Percentiles rank a stretch among this genome's conserved stretches.
phyloP scores from a whole-genome alignment of 1,140 invertebrate species.

The Drosophila suzukii region DNA sequence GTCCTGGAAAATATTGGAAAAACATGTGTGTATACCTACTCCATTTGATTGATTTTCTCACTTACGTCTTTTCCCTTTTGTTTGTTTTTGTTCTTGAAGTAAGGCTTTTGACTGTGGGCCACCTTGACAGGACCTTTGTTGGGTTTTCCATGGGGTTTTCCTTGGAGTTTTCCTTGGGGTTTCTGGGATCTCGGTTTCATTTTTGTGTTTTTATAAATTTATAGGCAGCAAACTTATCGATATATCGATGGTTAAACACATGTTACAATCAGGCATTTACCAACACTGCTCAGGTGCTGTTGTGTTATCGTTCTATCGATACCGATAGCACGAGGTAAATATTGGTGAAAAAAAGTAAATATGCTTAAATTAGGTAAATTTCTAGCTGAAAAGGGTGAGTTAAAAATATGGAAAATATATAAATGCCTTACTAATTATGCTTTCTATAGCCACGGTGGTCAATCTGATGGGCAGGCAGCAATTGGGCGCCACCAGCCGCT shows the following conservation, averaged over 20 bases:
- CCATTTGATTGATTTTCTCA: not conserved
- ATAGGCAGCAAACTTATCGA: not conserved
- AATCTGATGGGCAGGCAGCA: slow-evolving; percentile 32
- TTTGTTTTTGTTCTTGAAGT: slow-evolving; percentile 55
- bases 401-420: not conserved
- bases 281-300: slow-evolving; percentile 9
- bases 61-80: slow-evolving; percentile 44
- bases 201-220: slow-evolving; percentile 29
- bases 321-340: slow-evolving; percentile 2
- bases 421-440: not conserved
- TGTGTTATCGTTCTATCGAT: slow-evolving; percentile 10
- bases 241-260: slow-evolving; percentile 6
- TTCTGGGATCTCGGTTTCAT: slow-evolving; percentile 57
- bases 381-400: slow-evolving; percentile 55
- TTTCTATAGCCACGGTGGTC: slow-evolving; percentile 16
- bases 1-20: slow-evolving; percentile 31
- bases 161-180: slow-evolving; percentile 29
- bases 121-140: slow-evolving; percentile 22
- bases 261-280: not conserved
- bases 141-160: slow-evolving; percentile 29
- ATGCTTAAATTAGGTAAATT: slow-evolving; percentile 60
- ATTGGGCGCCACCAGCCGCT: slow-evolving; percentile 20
- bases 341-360: slow-evolving; percentile 15
- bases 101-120: slow-evolving; percentile 36
- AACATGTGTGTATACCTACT: not conserved